These are phyloP conservation scores for Drosophila subquinaria DNA, from an alignment of 2,888 invertebrate genomes.

Conservation along the genomic window DNA sequence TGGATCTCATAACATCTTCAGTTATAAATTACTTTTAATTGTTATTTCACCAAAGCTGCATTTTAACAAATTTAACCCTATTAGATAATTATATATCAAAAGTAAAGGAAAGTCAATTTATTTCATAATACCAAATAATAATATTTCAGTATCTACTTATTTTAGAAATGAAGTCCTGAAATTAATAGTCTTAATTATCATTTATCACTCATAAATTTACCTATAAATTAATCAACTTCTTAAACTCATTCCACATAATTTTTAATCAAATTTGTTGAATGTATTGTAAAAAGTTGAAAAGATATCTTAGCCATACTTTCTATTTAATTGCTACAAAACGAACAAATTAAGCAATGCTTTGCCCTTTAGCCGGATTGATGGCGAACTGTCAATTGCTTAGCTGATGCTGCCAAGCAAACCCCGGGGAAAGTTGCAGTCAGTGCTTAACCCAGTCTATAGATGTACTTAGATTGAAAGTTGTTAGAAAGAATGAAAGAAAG, in stretches of 20 bases:
- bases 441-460: conserved; percentile 71
- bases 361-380: conserved; percentile 63
- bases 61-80: no score
- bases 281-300: conserved; percentile 42
- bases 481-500: conserved; percentile 20
- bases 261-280: conserved; percentile 23
- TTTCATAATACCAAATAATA: no score
- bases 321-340: conserved; percentile 62
- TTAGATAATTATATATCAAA: no score
- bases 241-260: conserved; percentile 5
- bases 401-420: conserved; percentile 46
- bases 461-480: conserved; percentile 61
- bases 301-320: conserved; percentile 38
- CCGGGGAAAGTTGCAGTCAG: conserved; percentile 51
- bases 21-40: no score
- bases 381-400: conserved; percentile 74
- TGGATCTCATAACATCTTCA: no score
- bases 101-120: no score
- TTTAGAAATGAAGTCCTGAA: background rate
- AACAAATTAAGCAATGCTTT: conserved; percentile 64
- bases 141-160: no score
- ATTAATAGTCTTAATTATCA: background rate
- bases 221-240: conserved; percentile 23
- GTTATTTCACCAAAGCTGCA: no score
- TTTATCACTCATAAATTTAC: background rate